These are phyloP conservation scores for Solenopsis fugax DNA, from an alignment of 1,140 invertebrate species.

Conservation along the genomic window DNA sequence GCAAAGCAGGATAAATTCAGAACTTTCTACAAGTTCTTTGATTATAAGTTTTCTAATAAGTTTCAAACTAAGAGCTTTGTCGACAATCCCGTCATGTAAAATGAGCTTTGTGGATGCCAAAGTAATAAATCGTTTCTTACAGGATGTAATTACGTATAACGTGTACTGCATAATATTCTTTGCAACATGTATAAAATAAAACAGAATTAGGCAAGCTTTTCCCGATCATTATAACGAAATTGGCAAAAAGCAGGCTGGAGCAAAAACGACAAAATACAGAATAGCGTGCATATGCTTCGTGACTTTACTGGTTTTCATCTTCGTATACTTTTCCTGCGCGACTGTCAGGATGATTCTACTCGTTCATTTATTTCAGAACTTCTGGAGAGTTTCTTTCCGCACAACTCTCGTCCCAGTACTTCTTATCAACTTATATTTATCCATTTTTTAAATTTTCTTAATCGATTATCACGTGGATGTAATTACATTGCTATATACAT, in stretches of 20 bases:
- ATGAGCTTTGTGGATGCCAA: constrained; percentile 41
- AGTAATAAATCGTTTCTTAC: constrained; percentile 30
- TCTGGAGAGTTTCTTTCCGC: constrained; percentile 31
- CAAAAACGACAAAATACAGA: constrained; percentile 21
- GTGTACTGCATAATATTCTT: constrained; percentile 30
- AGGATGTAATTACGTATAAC: constrained; percentile 37
- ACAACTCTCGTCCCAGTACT: background rate
- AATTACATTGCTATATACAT: background rate
- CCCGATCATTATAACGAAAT: background rate
- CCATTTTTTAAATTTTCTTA: background rate
- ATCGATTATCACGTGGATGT: background rate
- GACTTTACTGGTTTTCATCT: constrained; percentile 48
- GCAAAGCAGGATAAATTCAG: constrained; percentile 62
- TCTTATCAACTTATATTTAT: constrained; percentile 20
- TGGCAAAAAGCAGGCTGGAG: background rate
- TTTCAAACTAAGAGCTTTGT: constrained; percentile 45
- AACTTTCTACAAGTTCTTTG: constrained; percentile 63
- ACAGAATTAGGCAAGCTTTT: constrained; percentile 1
- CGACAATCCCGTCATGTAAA: constrained; percentile 44
- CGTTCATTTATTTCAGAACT: constrained; percentile 40
- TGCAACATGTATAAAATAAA: background rate
- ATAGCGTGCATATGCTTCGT: constrained; percentile 10
- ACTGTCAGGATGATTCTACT: constrained; percentile 26
- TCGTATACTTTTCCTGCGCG: constrained; percentile 15
- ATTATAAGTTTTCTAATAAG: constrained; percentile 72